These are phyloP conservation scores for Spodoptera picta DNA, from an alignment of 2,888 invertebrate genomes.

Conservation along the genomic window DNA sequence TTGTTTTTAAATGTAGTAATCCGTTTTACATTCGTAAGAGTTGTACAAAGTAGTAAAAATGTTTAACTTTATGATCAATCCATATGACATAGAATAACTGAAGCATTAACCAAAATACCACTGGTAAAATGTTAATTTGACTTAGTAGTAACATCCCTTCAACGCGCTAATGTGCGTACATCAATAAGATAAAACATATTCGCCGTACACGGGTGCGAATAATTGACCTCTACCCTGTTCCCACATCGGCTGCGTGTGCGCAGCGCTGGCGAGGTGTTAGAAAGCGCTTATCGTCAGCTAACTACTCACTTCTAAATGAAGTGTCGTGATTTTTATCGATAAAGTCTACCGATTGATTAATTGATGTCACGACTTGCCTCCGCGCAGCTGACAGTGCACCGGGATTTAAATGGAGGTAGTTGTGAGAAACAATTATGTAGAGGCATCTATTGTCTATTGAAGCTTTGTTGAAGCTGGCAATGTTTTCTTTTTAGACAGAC, in stretches of 20 bases:
- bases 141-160: conserved; percentile 47
- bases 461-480: neutral
- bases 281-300: conserved; percentile 76
- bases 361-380: conserved; percentile 59
- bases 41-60: too few relatives aligned
- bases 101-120: too few relatives aligned
- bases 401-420: conserved; percentile 13
- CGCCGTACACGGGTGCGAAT: conserved; percentile 73
- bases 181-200: conserved; percentile 66
- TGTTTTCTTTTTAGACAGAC: neutral
- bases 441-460: too few relatives aligned
- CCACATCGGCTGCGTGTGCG: conserved; percentile 69
- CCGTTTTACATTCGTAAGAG: too few relatives aligned
- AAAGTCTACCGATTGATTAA: conserved; percentile 74
- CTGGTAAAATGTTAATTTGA: too few relatives aligned
- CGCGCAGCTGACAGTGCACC: conserved; percentile 28
- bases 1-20: too few relatives aligned
- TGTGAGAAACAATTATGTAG: conserved; percentile 20
- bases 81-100: too few relatives aligned
- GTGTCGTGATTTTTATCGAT: conserved; percentile 79
- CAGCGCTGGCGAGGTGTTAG: conserved; percentile 70
- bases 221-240: conserved; percentile 79
- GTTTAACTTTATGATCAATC: too few relatives aligned
- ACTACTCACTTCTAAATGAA: conserved; percentile 67
- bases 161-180: conserved; percentile 59